Conservation (phyloP, 2,797 vertebrate genomes). For the Orientallactaga sibirica region DNA sequence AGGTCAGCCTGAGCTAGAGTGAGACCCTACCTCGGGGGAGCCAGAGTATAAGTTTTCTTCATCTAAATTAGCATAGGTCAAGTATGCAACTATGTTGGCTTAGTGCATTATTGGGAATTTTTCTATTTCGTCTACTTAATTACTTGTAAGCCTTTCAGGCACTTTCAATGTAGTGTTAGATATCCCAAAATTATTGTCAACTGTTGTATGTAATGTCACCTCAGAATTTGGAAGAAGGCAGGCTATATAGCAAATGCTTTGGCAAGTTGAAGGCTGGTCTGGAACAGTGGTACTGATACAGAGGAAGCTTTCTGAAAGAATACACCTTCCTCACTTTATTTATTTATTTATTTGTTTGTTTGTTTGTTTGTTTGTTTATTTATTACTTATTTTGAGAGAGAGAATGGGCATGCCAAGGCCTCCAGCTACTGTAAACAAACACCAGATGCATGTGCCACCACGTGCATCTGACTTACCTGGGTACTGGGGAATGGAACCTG, state of each 20-base stretch:
- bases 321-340: neutral
- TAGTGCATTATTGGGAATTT: slow-evolving; percentile 29
- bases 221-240: neutral
- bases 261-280: neutral
- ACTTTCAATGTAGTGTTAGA: neutral
- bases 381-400: too few relatives aligned
- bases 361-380: too few relatives aligned
- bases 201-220: slow-evolving; percentile 2
- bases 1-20: too few relatives aligned
- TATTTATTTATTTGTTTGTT: too few relatives aligned
- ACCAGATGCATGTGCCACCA: too few relatives aligned
- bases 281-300: neutral
- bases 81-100: neutral
- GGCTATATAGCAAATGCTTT: neutral
- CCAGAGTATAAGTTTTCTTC: slow-evolving; percentile 43
- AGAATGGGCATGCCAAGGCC: too few relatives aligned
- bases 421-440: too few relatives aligned
- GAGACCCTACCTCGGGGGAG: too few relatives aligned
- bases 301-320: neutral
- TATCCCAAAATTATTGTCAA: slow-evolving; percentile 7
- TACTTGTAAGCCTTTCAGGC: slow-evolving; percentile 20
- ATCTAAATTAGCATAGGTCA: neutral
- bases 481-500: too few relatives aligned
- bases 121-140: slow-evolving; percentile 48
- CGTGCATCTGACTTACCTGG: too few relatives aligned